Base-by-base conservation (phyloP, 2,888 invertebrate species). In the Brachyptera putata region DNA sequence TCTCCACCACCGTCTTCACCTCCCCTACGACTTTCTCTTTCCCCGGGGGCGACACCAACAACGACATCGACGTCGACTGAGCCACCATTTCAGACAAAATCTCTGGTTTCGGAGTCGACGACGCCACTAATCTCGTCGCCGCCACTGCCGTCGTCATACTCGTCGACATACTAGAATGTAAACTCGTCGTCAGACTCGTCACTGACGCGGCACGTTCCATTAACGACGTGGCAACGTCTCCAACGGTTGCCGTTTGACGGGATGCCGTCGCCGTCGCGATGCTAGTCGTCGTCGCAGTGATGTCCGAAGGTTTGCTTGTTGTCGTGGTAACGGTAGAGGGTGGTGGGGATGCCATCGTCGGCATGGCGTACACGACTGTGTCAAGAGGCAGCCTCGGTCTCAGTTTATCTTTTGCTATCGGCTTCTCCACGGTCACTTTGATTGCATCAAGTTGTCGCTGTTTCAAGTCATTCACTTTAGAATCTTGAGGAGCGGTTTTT, bases 261-360 rank as follows among this genome's bases (percentile, higher is more conserved):
- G 56, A 21, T 9, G 59, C 34, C 13, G 56, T 53, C 14, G 55
- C 26, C 22, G 53, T 25, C 26, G 61, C 24, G 14, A 34, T 37
- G 36, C 58, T 58, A 3, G 61, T 53, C 3, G 57, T 41, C 1
- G 61, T 46, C 26, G 49, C 13, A 14, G 55, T 58, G 3, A 30
- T 26, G 4, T 49, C 48, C 2, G 16, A 21, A 7, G 58, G 56
- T 11, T 37, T 58, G n/a, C 36, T 61, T 4, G 43, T 56, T 21
- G 58, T 55, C 9, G 56, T 56, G 16, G 43, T 48, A 9, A 26
- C 24, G 11, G 61, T 59, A 13, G 56, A 24, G 18, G 53, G 53
- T 41, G 56, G 58, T 56, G 46, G 56, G 18, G 43, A 61, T 11
- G 63, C 62, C 62, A 60, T 64, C 16, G 58, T 63, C 9, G 61